These are phyloP conservation scores for Pollachius pollachius DNA, from an alignment of 2,113 vertebrate species.

Conservation along the genomic window DNA sequence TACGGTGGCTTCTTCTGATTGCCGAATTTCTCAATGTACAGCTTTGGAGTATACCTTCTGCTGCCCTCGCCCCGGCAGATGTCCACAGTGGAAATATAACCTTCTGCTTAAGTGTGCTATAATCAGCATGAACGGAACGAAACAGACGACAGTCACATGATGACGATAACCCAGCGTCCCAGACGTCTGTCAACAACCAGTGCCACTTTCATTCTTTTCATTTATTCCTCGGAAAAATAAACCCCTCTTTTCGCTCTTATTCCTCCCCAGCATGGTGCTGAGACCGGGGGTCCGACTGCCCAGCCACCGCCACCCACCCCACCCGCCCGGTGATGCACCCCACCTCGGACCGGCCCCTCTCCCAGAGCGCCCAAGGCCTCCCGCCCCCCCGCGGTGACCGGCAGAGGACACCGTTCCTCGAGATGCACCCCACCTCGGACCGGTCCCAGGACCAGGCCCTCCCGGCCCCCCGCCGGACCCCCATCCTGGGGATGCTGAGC, in stretches of 20 bases:
- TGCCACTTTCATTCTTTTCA: too few relatives aligned
- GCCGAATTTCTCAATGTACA: too few relatives aligned
- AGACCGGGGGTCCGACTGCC: conserved; percentile 36
- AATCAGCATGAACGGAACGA: too few relatives aligned
- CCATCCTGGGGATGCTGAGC: conserved; percentile 12
- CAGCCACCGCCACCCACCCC: neutral
- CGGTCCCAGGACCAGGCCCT: conserved; percentile 47
- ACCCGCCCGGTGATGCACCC: conserved; percentile 69
- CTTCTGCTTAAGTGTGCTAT: too few relatives aligned
- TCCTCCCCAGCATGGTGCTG: conserved; percentile 77
- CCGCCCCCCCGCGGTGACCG: conserved; percentile 54
- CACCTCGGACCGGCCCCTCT: conserved; percentile 71
- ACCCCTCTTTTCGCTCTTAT: neutral
- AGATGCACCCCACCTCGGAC: conserved; percentile 76
- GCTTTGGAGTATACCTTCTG: too few relatives aligned
- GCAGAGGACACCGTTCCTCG: conserved; percentile 37
- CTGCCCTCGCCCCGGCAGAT: too few relatives aligned
- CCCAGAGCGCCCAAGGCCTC: conserved; percentile 61
- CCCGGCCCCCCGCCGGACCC: conserved; percentile 51
- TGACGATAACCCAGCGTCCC: too few relatives aligned
- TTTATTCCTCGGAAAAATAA: too few relatives aligned
- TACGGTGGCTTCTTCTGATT: too few relatives aligned
- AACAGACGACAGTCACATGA: too few relatives aligned
- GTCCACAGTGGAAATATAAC: too few relatives aligned
- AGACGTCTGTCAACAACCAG: too few relatives aligned